Conservation (phyloP, 2,797 vertebrate genomes). For the Enteromius radiatus region DNA sequence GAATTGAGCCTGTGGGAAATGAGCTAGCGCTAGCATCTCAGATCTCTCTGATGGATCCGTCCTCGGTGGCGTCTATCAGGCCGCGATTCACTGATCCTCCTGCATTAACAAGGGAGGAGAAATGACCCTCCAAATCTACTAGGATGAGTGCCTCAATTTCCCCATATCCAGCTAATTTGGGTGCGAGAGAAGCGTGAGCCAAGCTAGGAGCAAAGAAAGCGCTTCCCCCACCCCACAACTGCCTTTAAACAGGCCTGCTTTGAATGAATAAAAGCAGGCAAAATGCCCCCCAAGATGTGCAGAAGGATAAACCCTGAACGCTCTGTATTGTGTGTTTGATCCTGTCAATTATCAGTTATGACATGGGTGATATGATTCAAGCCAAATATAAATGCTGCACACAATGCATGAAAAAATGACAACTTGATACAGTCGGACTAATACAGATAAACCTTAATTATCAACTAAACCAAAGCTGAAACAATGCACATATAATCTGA, state of each 20-base stretch:
- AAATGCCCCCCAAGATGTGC: slow-evolving; percentile 39
- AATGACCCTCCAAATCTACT: slow-evolving; percentile 65
- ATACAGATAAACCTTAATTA: not conserved
- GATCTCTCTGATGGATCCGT: slow-evolving; percentile 63
- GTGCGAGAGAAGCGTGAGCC: slow-evolving; percentile 53
- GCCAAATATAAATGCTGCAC: not conserved
- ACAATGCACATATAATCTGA: not conserved
- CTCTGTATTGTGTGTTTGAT: slow-evolving; percentile 18
- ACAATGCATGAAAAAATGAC: not conserved
- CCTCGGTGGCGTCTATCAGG: slow-evolving; percentile 53
- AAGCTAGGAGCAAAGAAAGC: slow-evolving; percentile 31
- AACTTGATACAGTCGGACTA: not conserved
- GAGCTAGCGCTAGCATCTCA: slow-evolving; percentile 53
- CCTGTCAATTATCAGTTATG: not conserved
- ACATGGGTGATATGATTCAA: not conserved
- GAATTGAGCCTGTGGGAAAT: slow-evolving; percentile 63
- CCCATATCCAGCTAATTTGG: slow-evolving; percentile 66
- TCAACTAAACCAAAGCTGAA: not conserved
- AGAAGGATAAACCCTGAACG: slow-evolving; percentile 41
- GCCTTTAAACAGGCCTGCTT: not conserved
- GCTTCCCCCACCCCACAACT: slow-evolving; percentile 32
- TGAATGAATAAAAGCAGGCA: slow-evolving; percentile 14
- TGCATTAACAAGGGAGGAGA: slow-evolving; percentile 62
- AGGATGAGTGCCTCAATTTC: slow-evolving; percentile 70
- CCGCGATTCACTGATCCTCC: slow-evolving; percentile 61